Conservation (phyloP, 1,140 invertebrate species). For the Melitaea cinxia region DNA sequence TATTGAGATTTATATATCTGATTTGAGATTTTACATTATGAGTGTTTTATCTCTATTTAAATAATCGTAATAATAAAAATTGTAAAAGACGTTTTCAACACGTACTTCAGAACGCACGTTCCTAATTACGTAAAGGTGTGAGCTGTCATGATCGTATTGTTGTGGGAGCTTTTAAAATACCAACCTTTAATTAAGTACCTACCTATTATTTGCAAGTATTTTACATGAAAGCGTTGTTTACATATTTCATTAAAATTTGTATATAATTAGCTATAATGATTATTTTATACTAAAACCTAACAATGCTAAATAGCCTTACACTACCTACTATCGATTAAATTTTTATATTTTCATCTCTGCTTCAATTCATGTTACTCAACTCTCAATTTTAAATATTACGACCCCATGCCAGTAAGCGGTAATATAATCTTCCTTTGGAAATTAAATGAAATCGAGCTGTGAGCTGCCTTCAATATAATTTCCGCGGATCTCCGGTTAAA, state of each 20-base stretch:
- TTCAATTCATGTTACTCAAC: neutral
- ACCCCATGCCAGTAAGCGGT: neutral
- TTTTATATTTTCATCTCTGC: neutral
- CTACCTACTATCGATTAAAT: neutral
- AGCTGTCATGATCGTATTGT: conserved; percentile 34
- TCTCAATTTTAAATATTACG: neutral
- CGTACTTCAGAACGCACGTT: conserved; percentile 31
- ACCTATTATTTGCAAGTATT: neutral
- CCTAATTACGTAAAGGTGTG: conserved; percentile 19
- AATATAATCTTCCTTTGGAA: conserved; percentile 43
- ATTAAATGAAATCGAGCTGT: conserved; percentile 47
- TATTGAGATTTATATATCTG: neutral
- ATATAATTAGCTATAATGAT: neutral
- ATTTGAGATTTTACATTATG: neutral
- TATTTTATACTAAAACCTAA: neutral
- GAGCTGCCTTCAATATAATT: conserved; percentile 61
- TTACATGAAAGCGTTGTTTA: neutral
- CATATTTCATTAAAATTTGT: neutral
- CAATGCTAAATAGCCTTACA: neutral
- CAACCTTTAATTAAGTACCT: neutral
- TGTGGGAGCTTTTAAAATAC: conserved; percentile 5
- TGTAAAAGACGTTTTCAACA: neutral
- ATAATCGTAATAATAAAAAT: neutral
- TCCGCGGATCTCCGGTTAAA: conserved; percentile 61
- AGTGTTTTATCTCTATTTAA: neutral